These are phyloP conservation scores for Catagonus wagneri DNA, from an alignment of 2,113 vertebrate species.

Conservation along the genomic window DNA sequence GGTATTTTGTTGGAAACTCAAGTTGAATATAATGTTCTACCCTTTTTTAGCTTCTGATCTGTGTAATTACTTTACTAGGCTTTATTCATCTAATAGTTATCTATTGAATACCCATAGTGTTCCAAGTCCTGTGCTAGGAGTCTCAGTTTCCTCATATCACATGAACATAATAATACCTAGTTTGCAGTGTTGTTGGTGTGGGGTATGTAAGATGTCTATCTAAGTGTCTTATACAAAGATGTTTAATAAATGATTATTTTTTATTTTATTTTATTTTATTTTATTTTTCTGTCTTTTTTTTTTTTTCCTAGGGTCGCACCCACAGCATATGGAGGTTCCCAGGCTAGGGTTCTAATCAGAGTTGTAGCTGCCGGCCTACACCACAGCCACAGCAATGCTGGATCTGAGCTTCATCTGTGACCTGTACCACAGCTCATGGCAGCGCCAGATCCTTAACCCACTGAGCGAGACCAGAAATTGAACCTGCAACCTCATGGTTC, in stretches of 20 bases:
- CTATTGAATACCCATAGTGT: not conserved
- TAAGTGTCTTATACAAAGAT: slow-evolving; percentile 38
- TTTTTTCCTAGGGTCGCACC: too few relatives aligned
- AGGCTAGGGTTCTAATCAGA: too few relatives aligned
- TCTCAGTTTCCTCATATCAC: slow-evolving; percentile 1
- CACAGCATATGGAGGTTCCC: too few relatives aligned
- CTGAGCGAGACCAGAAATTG: too few relatives aligned
- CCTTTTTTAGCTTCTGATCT: not conserved
- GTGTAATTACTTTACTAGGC: not conserved
- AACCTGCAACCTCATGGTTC: too few relatives aligned
- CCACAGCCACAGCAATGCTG: too few relatives aligned
- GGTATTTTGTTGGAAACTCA: slow-evolving; percentile 20
- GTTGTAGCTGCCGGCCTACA: too few relatives aligned
- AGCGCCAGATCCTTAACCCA: too few relatives aligned
- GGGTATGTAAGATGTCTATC: not conserved
- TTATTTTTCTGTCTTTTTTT: too few relatives aligned
- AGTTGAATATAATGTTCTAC: not conserved
- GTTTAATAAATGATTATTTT: not conserved
- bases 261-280: too few relatives aligned
- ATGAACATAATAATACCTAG: not conserved
- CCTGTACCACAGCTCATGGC: too few relatives aligned
- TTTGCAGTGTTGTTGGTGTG: not conserved
- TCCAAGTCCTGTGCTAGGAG: not conserved
- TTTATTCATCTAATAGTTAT: slow-evolving; percentile 41
- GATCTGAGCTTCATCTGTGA: too few relatives aligned